Evolutionary conservation across 2,113 vertebrate species (phyloP), one percentile per base, ranked within the genome.

Genomic region (Hemicordylus capensis): DNA sequence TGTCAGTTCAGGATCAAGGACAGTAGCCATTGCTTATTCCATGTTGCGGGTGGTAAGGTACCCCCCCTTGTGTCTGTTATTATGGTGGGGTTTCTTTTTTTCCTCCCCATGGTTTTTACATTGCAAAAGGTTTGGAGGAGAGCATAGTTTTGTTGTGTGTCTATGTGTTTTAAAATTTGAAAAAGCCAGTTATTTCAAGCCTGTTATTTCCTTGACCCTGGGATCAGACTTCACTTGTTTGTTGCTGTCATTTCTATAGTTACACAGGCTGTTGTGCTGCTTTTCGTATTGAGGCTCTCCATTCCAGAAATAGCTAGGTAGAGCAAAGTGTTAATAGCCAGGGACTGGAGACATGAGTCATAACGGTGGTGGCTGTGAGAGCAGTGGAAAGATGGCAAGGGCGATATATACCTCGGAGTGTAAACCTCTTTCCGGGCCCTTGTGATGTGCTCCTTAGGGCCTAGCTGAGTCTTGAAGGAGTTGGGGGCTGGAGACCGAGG

Each of bases 161-260:
- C 46, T 63, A 12, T 54, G 12, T 54, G 12, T 54, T 54, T 17
- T 54, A n/a, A n/a, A n/a, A n/a, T n/a, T n/a, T n/a, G n/a, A n/a
- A n/a, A n/a, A n/a, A n/a, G n/a, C 31, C 2, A 77, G 76, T 93
- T 94, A 93, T 94, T 94, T 91, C 91, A 76, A 89, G 73, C 63
- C 92, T 92, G 89, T 87, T 91, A 37, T 92, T 92, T 84, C 76
- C 80, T 85, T 85, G 93, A 86, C 90, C 90, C 79, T 1, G 1
- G 86, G 88, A 90, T 88, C 7, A 2, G 88, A 58, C 72, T 86
- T 82, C 86, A 87, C 82, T 69, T 94, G 90, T 94, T 95, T 95
- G 94, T 94, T 95, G 86, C 87, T 89, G 78, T 81, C 69, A 95
- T 94, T 94, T 89, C 94, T 93, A 94, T 95, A 93, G 94, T 93